Percentiles rank a stretch among this genome's conserved stretches.
Conservation (phyloP, 2,797 vertebrate genomes). For the Enoplosus armatus region DNA sequence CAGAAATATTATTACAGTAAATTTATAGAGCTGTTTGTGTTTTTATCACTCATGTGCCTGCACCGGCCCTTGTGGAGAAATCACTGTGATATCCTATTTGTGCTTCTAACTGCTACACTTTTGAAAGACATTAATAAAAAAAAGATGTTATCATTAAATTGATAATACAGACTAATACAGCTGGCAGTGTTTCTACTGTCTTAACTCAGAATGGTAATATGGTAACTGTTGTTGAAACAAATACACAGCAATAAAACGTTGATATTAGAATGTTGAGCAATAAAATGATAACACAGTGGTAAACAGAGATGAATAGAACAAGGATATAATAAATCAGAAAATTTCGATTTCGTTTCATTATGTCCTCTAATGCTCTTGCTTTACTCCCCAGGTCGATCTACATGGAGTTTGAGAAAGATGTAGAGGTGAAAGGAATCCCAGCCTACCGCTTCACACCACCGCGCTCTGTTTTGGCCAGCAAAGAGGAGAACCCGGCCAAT, state of each 20-base stretch:
- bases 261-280: background rate
- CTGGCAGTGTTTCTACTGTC: background rate
- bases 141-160: background rate
- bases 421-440: constrained; percentile 85
- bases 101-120: background rate
- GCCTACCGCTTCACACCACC: constrained; percentile 88
- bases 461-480: constrained; percentile 82
- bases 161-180: no score
- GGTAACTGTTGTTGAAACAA: background rate
- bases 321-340: background rate
- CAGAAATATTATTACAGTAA: background rate
- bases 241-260: background rate
- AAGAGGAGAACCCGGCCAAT: constrained; percentile 85
- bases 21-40: background rate
- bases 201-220: background rate
- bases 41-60: background rate
- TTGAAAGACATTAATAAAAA: background rate
- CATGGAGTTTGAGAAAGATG: constrained; percentile 87
- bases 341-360: rapidly evolving
- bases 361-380: background rate
- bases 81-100: background rate
- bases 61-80: background rate
- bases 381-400: constrained; percentile 82
- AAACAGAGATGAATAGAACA: background rate
- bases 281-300: background rate